Percentiles rank a stretch among this genome's conserved stretches.
These are phyloP conservation scores for Melanocharis versteri DNA, from an alignment of 2,113 vertebrate genomes.

Conservation along the genomic window DNA sequence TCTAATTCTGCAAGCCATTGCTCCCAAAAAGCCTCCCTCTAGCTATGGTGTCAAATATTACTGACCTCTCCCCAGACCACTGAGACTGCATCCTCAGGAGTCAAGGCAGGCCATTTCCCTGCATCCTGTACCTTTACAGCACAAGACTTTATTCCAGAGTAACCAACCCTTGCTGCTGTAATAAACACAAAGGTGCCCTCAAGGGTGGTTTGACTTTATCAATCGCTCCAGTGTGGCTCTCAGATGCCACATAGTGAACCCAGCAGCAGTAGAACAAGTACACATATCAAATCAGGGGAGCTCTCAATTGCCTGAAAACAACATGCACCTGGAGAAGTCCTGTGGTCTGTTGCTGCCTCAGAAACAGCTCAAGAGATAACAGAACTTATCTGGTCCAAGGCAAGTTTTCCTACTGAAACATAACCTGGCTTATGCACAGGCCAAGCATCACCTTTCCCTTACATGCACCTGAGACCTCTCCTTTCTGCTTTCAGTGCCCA, in stretches of 20 bases:
- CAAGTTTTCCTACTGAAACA: conserved; percentile 41
- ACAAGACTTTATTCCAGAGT: background rate
- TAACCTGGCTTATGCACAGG: background rate
- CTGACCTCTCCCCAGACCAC: background rate
- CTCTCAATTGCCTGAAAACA: background rate
- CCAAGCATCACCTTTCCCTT: conserved; percentile 17
- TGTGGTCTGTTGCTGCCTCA: background rate
- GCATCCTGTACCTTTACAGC: background rate
- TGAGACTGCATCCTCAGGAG: background rate
- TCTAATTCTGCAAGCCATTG: background rate
- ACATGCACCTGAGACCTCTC: background rate
- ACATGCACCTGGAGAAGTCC: background rate
- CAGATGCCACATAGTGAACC: background rate
- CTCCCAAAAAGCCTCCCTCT: background rate
- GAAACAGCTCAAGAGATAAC: background rate
- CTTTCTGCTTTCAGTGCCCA: background rate
- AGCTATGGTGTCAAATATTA: background rate
- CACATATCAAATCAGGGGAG: background rate
- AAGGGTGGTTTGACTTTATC: background rate
- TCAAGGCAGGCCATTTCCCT: background rate
- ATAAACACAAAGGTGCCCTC: background rate
- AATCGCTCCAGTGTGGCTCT: background rate
- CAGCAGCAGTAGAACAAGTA: background rate
- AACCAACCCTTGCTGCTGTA: background rate
- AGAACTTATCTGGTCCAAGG: background rate